phyloP scores from a whole-genome alignment of 2,113 vertebrate genomes.

The Callaeas wilsoni region DNA sequence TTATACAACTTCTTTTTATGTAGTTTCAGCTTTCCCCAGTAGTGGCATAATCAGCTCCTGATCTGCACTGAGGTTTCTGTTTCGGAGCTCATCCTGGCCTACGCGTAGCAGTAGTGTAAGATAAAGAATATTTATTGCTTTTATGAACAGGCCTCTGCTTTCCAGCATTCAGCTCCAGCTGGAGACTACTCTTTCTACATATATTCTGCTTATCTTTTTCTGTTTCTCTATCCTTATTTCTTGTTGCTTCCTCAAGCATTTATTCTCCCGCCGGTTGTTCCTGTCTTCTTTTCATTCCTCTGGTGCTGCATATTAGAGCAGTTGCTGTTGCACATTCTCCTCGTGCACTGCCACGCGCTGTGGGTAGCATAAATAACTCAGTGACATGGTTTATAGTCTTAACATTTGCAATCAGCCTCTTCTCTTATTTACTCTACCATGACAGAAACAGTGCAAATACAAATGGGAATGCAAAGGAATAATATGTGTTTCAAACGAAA shows the following conservation, averaged over 20 bases:
- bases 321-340: neutral
- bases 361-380: neutral
- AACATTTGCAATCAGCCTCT: neutral
- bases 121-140: neutral
- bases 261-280: neutral
- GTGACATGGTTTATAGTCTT: neutral
- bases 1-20: neutral
- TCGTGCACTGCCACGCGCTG: neutral
- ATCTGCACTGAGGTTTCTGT: neutral
- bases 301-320: neutral
- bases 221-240: neutral
- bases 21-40: neutral
- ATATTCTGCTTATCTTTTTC: neutral
- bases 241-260: neutral
- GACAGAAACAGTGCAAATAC: neutral
- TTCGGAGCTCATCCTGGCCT: neutral
- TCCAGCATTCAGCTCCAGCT: neutral
- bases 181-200: neutral
- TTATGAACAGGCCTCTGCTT: neutral
- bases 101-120: neutral
- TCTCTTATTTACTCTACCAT: neutral
- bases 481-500: neutral
- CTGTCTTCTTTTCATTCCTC: neutral
- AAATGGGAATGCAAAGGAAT: neutral
- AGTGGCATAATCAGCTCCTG: neutral